phyloP scores from a whole-genome alignment of 1,140 invertebrate genomes.

The Antheraea mylitta region DNA sequence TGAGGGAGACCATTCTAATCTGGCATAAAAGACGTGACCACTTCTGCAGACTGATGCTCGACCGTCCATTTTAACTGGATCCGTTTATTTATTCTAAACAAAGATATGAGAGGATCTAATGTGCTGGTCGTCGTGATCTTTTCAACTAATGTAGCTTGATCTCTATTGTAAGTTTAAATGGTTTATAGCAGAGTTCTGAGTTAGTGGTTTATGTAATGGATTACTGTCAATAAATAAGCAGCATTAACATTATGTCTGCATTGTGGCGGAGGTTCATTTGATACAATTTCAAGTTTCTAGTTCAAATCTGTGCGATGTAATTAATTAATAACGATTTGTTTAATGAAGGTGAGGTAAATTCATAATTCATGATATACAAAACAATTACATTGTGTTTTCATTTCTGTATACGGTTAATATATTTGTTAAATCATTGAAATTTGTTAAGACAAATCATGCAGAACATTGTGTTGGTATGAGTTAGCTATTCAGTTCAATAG shows the following conservation, averaged over 20 bases:
- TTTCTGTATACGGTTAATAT: not conserved
- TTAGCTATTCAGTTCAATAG: no score
- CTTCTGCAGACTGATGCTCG: constrained; percentile 41
- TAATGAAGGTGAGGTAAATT: not conserved
- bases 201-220: constrained; percentile 42
- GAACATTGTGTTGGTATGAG: no score
- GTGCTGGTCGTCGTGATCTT: not conserved
- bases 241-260: constrained; percentile 48
- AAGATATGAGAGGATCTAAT: constrained; percentile 3
- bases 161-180: constrained; percentile 21
- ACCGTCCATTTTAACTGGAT: constrained; percentile 32
- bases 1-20: constrained; percentile 27
- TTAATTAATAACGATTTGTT: constrained; percentile 43
- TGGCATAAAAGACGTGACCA: constrained; percentile 46
- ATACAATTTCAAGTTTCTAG: constrained; percentile 47
- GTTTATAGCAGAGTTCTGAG: constrained; percentile 19
- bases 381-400: not conserved
- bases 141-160: constrained; percentile 32
- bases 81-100: constrained; percentile 8
- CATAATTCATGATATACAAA: not conserved
- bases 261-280: constrained; percentile 46
- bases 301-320: constrained; percentile 32
- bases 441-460: not conserved
- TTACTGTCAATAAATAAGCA: constrained; percentile 61
- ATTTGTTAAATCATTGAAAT: not conserved